Evolutionary conservation across 2,797 vertebrate genomes (phyloP), one percentile per base, ranked within the genome.

Genomic region (Pseudopleuronectes americanus): DNA sequence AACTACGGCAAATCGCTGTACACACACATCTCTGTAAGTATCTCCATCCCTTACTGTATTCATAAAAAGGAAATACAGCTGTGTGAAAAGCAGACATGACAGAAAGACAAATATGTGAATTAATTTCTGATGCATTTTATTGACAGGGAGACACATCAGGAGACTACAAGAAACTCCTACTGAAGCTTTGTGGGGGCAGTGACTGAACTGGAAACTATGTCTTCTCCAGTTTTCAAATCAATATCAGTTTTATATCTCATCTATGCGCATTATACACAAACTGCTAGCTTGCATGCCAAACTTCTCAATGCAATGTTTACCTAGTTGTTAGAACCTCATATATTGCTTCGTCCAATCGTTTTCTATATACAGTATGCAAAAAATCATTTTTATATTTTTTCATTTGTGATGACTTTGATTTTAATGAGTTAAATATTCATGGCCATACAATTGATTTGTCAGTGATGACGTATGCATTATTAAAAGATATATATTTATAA

Each of bases 141-240:
- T 91, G 69, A 77, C 87, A 99, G 98, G 96, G 96, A 77, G 98
- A 99, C 85, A 99, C 97, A 74, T 99, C 97, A 24, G 98, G 98
- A 74, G 98, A 99, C 92, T 99, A 99, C 90, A 95, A 95, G 93
- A 99, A 99, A 85, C 95, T 97, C 70, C 94, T 99, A 2, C 90
- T 99, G 83, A 98, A 98, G 93, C 92, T 99, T 64, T 99, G 98
- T 23, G 97, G 97, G 13, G 97, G 97, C 80, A 99, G 94, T 12
- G 97, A 99, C 93, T 99, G 90, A 95, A 91, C 91, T 68, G 5
- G 31, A 64, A 64, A 33, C 8, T 0, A 3, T 38, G 12, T 24
- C n/a, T 24, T 17, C 63, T 33, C 21, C 43, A 38, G 51, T 24
- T 48, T 49, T 68, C 14, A 55, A 55, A 58, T 47, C 28, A 59